Evolutionary conservation across 1,140 invertebrate species (phyloP), one percentile per base, ranked within the genome.

Genomic region (Gryon sp.): DNA sequence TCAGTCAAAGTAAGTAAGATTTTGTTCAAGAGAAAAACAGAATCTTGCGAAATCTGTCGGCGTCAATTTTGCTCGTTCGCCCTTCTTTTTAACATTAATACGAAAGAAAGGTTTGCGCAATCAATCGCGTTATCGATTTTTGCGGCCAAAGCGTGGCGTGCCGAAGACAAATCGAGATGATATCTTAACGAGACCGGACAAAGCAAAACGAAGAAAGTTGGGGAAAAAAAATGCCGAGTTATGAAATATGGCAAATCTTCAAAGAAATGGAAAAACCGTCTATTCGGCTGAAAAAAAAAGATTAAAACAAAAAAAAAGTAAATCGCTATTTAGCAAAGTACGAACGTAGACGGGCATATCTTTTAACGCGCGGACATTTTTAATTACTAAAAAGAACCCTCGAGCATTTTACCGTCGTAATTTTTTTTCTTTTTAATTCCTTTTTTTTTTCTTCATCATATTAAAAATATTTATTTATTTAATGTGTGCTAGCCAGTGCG

Each of bases 141-240:
- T 32, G 48, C 43, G 77, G 76, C 55, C 55, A 52, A 45, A 75
- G 45, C 65, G 50, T 78, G 73, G 80, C 80, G 80, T 80, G 78
- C 53, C 60, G 76, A 78, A 78, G 74, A 77, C 69, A 78, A 81
- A 80, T 81, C 75, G 65, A 81, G 76, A 81, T 81, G 80, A 76
- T 81, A 81, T 81, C 80, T 81, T 80, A 81, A 81, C 78, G 65
- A 81, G 74, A 41, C 65, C 38, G 55, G 50, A 60, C 59, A 65
- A 69, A 78, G 55, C 68, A 52, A 57, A 53, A 45, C 30, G 53
- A 65, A 59, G 53, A 48, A 36, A 43, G 65, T 46, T 18, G 46
- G 32, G 32, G 14, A 34, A 34, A 55, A 70, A 65, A 59, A 62
- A 60, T 34, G 32, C 57, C 43, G 36, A 69, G 24, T 65, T 65